Evolutionary conservation across 30 jellyfish, hydroid and myxozoan genomes (phyloP), one percentile per base, ranked within the genome.

Genomic region (Aurelia aurita): DNA sequence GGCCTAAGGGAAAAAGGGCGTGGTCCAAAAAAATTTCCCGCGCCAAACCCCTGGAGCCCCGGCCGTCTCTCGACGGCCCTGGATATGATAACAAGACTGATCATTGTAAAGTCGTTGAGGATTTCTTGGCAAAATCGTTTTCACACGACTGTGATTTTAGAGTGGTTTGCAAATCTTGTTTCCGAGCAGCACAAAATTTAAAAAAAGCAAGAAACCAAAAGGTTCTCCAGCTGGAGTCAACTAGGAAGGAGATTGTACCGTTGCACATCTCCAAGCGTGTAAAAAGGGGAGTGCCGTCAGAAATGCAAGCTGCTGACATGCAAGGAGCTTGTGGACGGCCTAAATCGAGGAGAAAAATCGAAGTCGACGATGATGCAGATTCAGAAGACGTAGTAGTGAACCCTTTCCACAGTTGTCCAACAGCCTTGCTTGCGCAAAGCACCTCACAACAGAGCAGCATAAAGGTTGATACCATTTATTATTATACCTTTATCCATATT

Each of bases 311-410:
- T 66, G 78, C 55, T 66, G 78, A 66, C 78, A 29, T 66, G 78
- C 78, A 66, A 66, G 78, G 78, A 66, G 78, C 78, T 66, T 66
- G 78, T 66, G 58, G 78, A 66, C 78, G 78, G 78, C 78, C 78
- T 66, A 66, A 66, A 66, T 66, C 78, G 78, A 66, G 78, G 78
- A 66, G 78, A 66, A 66, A 66, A 66, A 66, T 66, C 78, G 78
- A 66, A 66, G 78, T 66, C 78, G 78, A 57, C 78, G 43, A 34
- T 35, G 78, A 57, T 66, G 78, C 32, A 66, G 78, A 29, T 57
- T 53, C 43, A 25, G n/a, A n/a, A n/a, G n/a, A n/a, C n/a, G n/a
- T n/a, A n/a, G 78, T 66, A 11, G 22, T 66, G 78, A 66, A 66
- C 78, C 78, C 78, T 66, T 66, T 66, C 78, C 78, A 66, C 78